These are phyloP conservation scores for Prinia subflava DNA, from an alignment of 2,113 vertebrate genomes.

Conservation along the genomic window DNA sequence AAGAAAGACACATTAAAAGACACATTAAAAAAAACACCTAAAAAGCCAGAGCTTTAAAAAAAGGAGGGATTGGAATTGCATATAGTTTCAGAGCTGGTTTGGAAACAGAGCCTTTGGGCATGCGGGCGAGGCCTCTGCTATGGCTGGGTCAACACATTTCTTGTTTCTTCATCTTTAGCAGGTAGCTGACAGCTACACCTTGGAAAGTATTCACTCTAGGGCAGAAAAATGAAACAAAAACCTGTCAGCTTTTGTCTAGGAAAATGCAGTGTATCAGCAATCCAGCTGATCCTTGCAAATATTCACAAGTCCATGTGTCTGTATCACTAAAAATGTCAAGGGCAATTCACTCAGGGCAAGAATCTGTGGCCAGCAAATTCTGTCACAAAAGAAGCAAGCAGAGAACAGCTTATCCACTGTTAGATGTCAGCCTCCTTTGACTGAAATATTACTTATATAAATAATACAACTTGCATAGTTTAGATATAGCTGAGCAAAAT, in stretches of 20 bases:
- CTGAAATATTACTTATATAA: background rate
- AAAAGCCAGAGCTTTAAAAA: background rate
- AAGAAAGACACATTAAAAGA: background rate
- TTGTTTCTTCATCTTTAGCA: background rate
- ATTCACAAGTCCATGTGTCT: background rate
- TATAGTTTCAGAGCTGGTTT: background rate
- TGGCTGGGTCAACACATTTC: background rate
- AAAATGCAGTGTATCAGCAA: background rate
- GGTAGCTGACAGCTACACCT: background rate
- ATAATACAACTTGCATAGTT: background rate
- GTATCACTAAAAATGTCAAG: background rate
- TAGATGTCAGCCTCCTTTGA: background rate
- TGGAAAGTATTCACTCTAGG: background rate
- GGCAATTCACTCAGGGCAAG: background rate
- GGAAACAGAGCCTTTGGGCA: background rate
- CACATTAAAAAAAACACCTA: background rate
- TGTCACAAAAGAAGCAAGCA: background rate
- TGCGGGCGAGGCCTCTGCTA: background rate
- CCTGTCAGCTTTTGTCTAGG: background rate
- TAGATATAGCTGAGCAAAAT: background rate
- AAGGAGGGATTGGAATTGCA: background rate
- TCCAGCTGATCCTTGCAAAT: background rate
- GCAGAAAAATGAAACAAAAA: background rate
- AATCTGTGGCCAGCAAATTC: background rate
- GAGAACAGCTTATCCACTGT: background rate